Evolutionary conservation across 2,888 invertebrate species (phyloP).

Genomic region (Punctoribates punctum): DNA sequence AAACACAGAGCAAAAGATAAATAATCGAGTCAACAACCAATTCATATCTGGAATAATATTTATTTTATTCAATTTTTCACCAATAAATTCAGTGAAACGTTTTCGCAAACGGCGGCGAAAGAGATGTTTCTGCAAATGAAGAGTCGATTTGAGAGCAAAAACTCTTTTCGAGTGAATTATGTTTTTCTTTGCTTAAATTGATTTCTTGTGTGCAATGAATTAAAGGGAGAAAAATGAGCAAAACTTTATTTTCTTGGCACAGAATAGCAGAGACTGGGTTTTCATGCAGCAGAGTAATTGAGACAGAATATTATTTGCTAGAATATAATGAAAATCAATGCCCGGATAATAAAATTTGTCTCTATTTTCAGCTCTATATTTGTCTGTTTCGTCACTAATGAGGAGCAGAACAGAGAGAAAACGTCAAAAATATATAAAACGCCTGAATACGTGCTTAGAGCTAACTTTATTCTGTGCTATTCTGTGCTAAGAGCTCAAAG

Average conservation of each 20-base stretch:
- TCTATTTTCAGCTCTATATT: conserved; percentile 33
- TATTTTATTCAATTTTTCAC: neutral
- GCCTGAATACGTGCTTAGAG: conserved; percentile 30
- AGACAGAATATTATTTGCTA: too few relatives aligned
- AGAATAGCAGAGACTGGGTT: too few relatives aligned
- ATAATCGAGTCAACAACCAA: conserved; percentile 11
- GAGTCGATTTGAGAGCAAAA: too few relatives aligned
- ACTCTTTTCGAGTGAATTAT: too few relatives aligned
- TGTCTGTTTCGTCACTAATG: conserved; percentile 10
- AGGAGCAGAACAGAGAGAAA: neutral
- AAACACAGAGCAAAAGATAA: neutral
- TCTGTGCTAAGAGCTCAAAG: neutral
- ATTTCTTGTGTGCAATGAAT: too few relatives aligned
- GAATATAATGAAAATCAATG: neutral
- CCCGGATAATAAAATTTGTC: neutral
- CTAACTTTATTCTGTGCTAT: conserved; percentile 5
- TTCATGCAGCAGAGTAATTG: too few relatives aligned
- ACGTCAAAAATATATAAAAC: conserved; percentile 23
- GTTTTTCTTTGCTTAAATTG: too few relatives aligned
- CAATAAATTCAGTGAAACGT: too few relatives aligned
- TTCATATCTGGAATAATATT: neutral
- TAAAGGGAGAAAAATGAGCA: too few relatives aligned
- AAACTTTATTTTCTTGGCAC: too few relatives aligned
- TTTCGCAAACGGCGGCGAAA: too few relatives aligned
- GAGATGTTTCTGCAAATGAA: too few relatives aligned